Evolutionary conservation across 2,797 vertebrate species (phyloP), one percentile per base, ranked within the genome.

Genomic region (Yasuhikotakia modesta): DNA sequence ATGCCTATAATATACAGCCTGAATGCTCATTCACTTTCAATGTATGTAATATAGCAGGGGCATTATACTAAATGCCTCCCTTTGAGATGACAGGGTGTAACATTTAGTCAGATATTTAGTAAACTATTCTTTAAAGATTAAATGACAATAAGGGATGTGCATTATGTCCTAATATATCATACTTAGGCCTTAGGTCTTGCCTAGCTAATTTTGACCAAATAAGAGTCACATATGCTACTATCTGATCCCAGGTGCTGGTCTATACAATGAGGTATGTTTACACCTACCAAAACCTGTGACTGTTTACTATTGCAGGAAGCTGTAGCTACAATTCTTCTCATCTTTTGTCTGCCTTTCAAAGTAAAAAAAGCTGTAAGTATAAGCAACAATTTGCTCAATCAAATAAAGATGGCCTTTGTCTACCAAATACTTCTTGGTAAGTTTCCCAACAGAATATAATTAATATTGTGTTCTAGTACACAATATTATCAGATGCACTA

Each of bases 221-320:
- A 61, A 63, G 55, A 50, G 57, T 48, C 71, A 71, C 60, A 21
- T 55, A 70, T 64, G 67, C 57, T 53, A 70, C 68, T 35, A 53
- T 78, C 48, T 65, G 68, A 71, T 78, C 68, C 60, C 68, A 71
- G 48, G 21, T 78, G 46, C 76, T 71, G 76, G 46, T 78, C 68
- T 78, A 53, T 65, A 45, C 48, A 53, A 30, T 71, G 58, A 78
- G 67, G 76, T 71, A 78, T 63, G 68, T 71, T 71, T 48, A 71
- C 67, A 70, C 45, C 67, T 58, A 52, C 68, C 13, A 64, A 78
- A 71, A 60, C 60, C 16, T 19, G 5, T 50, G 65, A 69, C 24
- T 69, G n/a, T 35, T 60, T 46, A 58, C 24, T n/a, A 46, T 63
- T 75, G 53, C 21, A 76, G 21, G 12, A 67, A 58, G 60, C 30